Evolutionary conservation across 2,113 vertebrate genomes (phyloP).

Genomic region (Oryctolagus cuniculus): DNA sequence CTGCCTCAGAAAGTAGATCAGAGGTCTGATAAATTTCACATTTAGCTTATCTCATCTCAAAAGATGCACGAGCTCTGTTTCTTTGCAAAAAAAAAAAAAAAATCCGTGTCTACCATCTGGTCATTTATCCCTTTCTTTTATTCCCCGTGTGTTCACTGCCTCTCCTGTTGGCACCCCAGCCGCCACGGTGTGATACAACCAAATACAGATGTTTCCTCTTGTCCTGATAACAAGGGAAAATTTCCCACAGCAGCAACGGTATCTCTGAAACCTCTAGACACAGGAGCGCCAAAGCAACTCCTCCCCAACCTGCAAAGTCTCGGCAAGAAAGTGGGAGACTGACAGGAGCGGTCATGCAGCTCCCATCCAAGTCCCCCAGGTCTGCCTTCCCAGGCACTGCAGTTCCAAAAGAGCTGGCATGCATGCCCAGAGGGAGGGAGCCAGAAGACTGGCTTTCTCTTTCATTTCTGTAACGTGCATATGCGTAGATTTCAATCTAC

Average conservation of each 20-base stretch:
- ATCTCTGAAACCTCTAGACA: not conserved
- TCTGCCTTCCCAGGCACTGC: not conserved
- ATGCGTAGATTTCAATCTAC: constrained; percentile 15
- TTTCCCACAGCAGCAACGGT: not conserved
- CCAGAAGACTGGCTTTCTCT: constrained; percentile 64
- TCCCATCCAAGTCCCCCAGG: not conserved
- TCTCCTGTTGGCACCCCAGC: constrained; percentile 51
- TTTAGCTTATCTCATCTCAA: constrained; percentile 73
- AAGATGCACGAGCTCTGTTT: constrained; percentile 61
- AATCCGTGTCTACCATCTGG: constrained; percentile 37
- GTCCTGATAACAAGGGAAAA: constrained; percentile 49
- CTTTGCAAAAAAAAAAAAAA: constrained; percentile 33
- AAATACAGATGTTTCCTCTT: constrained; percentile 73
- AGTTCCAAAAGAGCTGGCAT: not conserved
- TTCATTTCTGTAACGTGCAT: constrained; percentile 67
- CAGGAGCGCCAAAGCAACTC: not conserved
- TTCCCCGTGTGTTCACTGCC: constrained; percentile 15
- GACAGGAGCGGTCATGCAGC: not conserved
- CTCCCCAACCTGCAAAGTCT: not conserved
- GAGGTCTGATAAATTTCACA: constrained; percentile 77
- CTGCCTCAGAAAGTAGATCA: constrained; percentile 70
- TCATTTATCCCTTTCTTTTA: constrained; percentile 15
- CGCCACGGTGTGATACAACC: constrained; percentile 24
- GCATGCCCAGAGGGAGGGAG: constrained; percentile 33
- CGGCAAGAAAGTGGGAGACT: not conserved